Percentiles rank a stretch among this genome's conserved stretches.
Conservation (phyloP, 1,140 invertebrate species). For the Brachionus rubens region DNA sequence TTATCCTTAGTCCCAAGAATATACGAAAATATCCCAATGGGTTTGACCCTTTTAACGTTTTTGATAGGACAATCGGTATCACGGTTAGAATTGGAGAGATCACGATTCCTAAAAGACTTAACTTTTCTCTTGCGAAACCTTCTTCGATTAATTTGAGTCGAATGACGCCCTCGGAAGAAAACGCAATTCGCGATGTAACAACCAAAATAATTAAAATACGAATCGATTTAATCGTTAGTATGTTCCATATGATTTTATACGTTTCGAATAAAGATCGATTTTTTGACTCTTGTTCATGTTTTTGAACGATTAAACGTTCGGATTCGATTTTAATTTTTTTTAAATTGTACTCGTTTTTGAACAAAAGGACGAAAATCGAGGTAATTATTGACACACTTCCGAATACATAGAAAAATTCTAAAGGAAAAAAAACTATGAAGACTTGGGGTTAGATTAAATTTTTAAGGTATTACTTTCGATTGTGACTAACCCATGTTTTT, state of each 20-base stretch:
- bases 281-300: background rate
- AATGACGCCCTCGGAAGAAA: background rate
- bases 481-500: background rate
- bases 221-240: background rate
- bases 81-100: background rate
- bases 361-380: background rate
- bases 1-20: background rate
- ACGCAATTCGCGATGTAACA: background rate
- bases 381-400: background rate
- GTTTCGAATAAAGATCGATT: background rate
- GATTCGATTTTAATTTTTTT: background rate
- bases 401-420: background rate
- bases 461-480: constrained; percentile 10
- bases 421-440: no score
- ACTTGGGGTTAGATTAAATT: no score
- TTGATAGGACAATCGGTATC: background rate
- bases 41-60: background rate
- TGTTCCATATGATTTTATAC: constrained; percentile 1
- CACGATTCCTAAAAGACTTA: background rate
- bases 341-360: background rate
- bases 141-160: background rate
- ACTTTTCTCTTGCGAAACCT: constrained; percentile 15
- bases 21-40: background rate
- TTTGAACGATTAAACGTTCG: background rate
- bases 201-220: constrained; percentile 9